These are phyloP conservation scores for Drosophila phalerata DNA, from an alignment of 2,888 invertebrate genomes.

Conservation along the genomic window DNA sequence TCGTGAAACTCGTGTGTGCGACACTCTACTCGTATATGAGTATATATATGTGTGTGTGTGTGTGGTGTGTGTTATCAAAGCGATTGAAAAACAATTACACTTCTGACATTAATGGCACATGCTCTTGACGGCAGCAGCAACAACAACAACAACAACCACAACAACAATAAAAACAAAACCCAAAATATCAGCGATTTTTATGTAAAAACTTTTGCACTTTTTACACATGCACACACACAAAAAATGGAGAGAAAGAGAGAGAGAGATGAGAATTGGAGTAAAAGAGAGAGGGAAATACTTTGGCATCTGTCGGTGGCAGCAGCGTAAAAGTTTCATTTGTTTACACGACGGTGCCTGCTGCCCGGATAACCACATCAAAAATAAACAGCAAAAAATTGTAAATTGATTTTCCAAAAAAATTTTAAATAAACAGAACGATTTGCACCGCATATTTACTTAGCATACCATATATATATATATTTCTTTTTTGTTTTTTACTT, in stretches of 20 bases:
- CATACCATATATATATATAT: conserved; percentile 23
- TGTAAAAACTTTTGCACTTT: conserved; percentile 46
- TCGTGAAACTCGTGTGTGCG: conserved; percentile 39
- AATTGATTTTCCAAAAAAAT: conserved; percentile 73
- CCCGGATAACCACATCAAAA: conserved; percentile 77
- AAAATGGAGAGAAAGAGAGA: neutral
- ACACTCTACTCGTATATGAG: conserved; percentile 1
- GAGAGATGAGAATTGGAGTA: neutral
- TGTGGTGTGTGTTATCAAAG: conserved; percentile 66
- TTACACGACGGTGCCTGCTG: conserved; percentile 55
- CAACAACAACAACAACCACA: conserved; percentile 3
- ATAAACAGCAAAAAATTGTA: conserved; percentile 68
- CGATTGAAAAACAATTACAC: conserved; percentile 80
- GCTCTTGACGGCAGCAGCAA: conserved; percentile 40
- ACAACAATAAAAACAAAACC: conserved; percentile 3
- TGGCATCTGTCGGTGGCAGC: conserved; percentile 68
- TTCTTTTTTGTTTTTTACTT: conserved; percentile 8
- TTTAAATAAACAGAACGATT: conserved; percentile 70
- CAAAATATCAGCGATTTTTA: conserved; percentile 31
- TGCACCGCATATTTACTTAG: conserved; percentile 42
- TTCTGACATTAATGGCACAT: conserved; percentile 71
- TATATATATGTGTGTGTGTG: conserved; percentile 23
- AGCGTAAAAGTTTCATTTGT: conserved; percentile 70
- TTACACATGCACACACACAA: conserved; percentile 11
- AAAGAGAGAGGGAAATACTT: conserved; percentile 17